Percentiles rank a stretch among this genome's conserved stretches.
Conservation (phyloP, 1,140 invertebrate genomes). For the Eciton burchellii region DNA sequence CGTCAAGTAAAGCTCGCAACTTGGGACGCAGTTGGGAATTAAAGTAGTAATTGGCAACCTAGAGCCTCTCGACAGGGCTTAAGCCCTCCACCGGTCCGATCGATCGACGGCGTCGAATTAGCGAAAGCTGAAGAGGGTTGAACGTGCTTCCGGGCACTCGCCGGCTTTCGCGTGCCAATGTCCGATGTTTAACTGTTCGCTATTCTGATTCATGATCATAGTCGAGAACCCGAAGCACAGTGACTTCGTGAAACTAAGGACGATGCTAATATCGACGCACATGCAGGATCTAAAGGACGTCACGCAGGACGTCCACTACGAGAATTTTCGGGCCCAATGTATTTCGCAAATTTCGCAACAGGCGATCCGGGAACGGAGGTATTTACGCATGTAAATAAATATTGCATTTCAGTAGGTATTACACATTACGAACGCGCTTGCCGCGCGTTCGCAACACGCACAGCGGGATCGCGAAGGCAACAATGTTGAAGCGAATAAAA, state of each 20-base stretch:
- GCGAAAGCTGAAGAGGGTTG: slow-evolving; percentile 11
- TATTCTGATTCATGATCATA: slow-evolving; percentile 81
- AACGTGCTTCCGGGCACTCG: neutral
- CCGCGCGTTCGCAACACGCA: slow-evolving; percentile 46
- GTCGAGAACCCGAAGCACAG: slow-evolving; percentile 99
- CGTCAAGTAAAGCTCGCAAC: neutral
- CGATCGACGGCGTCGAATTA: slow-evolving; percentile 13
- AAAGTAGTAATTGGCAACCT: slow-evolving; percentile 31
- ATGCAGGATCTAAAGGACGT: slow-evolving; percentile 98
- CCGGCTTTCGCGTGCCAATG: neutral
- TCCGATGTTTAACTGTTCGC: slow-evolving; percentile 30
- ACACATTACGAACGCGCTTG: slow-evolving; percentile 35
- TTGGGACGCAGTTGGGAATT: slow-evolving; percentile 19
- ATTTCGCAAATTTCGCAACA: slow-evolving; percentile 96
- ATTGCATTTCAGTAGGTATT: slow-evolving; percentile 73
- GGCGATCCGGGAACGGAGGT: slow-evolving; percentile 92
- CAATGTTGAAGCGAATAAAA: too few species aligned
- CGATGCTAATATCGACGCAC: slow-evolving; percentile 98
- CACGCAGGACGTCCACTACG: slow-evolving; percentile 97
- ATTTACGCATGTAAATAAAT: slow-evolving; percentile 83
- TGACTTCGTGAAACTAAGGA: slow-evolving; percentile 98
- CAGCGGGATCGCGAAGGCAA: neutral
- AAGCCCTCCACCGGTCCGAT: slow-evolving; percentile 1
- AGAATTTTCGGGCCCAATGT: slow-evolving; percentile 97
- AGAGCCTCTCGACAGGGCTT: neutral